Conservation (phyloP, 2,888 invertebrate genomes). For the Agrilus cyanescens region DNA sequence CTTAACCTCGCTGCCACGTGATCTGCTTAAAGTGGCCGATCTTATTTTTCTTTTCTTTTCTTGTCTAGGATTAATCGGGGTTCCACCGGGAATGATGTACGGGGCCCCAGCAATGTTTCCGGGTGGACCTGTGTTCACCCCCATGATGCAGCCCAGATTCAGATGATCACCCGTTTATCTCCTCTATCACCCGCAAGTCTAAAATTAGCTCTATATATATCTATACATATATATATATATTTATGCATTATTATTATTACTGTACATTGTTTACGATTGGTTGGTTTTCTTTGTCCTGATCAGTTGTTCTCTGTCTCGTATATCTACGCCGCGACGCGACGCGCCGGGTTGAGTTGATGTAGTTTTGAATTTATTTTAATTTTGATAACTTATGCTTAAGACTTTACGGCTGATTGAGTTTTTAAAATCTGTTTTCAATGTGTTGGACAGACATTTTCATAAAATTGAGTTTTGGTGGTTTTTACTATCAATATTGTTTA, state of each 20-base stretch:
- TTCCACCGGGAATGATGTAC: slow-evolving; percentile 37
- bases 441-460: too few relatives aligned
- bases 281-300: neutral
- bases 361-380: too few relatives aligned
- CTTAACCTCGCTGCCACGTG: slow-evolving; percentile 1
- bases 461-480: too few relatives aligned
- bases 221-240: too few relatives aligned
- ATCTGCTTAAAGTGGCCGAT: slow-evolving; percentile 7
- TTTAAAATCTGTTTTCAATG: too few relatives aligned
- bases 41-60: slow-evolving; percentile 12
- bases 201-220: slow-evolving; percentile 15
- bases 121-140: slow-evolving; percentile 33
- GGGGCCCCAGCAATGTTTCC: slow-evolving; percentile 35
- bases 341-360: too few relatives aligned
- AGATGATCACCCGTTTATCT: slow-evolving; percentile 67
- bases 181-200: slow-evolving; percentile 39
- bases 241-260: neutral
- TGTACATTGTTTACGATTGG: neutral
- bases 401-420: too few relatives aligned
- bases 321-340: too few relatives aligned
- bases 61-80: slow-evolving; percentile 36
- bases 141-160: slow-evolving; percentile 76
- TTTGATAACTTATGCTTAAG: too few relatives aligned
- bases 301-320: too few relatives aligned
- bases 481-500: too few relatives aligned